A percentile compares a stretch with the other conserved stretches of the same genome.
Evolutionary conservation across 2,797 vertebrate species (phyloP).

Genomic region (Sorex maritimensis): DNA sequence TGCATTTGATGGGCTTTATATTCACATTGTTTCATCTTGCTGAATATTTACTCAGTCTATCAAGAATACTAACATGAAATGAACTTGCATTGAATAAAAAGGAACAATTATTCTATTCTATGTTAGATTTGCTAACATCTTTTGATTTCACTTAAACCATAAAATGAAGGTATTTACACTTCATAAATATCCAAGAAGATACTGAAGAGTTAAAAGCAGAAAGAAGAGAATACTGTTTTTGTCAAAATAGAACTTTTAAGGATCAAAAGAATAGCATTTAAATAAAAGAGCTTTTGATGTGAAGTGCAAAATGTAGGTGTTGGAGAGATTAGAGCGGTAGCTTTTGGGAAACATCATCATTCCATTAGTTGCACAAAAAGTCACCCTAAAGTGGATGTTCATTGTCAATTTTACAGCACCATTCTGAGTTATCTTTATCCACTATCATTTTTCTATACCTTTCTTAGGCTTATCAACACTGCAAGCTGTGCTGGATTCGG

Average conservation of each 20-base stretch:
- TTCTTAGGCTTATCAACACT: conserved; percentile 96
- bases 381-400: conserved; percentile 27
- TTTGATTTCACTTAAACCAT: conserved; percentile 50
- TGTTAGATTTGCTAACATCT: neutral
- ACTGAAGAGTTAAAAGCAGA: neutral
- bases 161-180: conserved; percentile 36
- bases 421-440: conserved; percentile 46
- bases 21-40: neutral
- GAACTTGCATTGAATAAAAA: neutral
- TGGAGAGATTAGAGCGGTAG: neutral
- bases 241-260: conserved; percentile 51
- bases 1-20: neutral
- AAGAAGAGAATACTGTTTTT: neutral
- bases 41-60: neutral
- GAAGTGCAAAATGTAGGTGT: neutral
- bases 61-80: neutral
- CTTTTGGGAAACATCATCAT: conserved; percentile 61
- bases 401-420: neutral
- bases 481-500: conserved; percentile 98
- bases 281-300: neutral
- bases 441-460: conserved; percentile 73
- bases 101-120: neutral
- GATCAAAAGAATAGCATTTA: neutral
- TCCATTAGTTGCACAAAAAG: neutral
- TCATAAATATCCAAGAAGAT: conserved; percentile 1